A percentile compares a stretch with the other conserved stretches of the same genome.
phyloP scores from a whole-genome alignment of 2,888 invertebrate species.

The Leptinotarsa haldemani region DNA sequence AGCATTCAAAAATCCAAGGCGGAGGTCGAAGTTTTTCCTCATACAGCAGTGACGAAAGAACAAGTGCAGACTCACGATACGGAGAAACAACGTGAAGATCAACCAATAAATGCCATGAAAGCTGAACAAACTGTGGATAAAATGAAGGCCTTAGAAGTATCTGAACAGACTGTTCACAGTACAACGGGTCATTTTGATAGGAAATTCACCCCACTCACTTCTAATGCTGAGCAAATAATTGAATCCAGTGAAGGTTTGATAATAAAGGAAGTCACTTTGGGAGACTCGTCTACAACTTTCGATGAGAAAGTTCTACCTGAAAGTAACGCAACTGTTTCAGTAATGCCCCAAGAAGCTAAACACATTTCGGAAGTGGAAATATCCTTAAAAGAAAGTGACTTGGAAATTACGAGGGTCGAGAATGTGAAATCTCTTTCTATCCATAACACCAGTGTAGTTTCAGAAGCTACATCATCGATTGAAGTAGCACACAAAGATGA shows the following conservation, averaged over 20 bases:
- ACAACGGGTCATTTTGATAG: constrained; percentile 67
- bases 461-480: constrained; percentile 44
- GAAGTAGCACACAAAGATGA: constrained; percentile 43
- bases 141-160: constrained; percentile 69
- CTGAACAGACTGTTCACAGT: constrained; percentile 69
- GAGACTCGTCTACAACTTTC: constrained; percentile 59
- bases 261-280: constrained; percentile 65
- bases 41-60: constrained; percentile 62
- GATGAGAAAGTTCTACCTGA: constrained; percentile 61
- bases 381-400: constrained; percentile 72
- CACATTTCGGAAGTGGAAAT: constrained; percentile 73
- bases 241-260: constrained; percentile 66
- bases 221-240: constrained; percentile 65
- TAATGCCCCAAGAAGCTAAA: constrained; percentile 75
- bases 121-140: constrained; percentile 63
- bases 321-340: constrained; percentile 66
- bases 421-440: constrained; percentile 41
- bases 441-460: constrained; percentile 42
- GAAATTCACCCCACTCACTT: constrained; percentile 64
- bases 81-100: constrained; percentile 58
- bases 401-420: constrained; percentile 52
- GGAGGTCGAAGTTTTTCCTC: constrained; percentile 64
- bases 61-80: constrained; percentile 64
- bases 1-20: constrained; percentile 54
- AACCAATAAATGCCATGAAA: constrained; percentile 48